phyloP scores from a whole-genome alignment of 2,888 invertebrate species.

The Stomorhina lunata region DNA sequence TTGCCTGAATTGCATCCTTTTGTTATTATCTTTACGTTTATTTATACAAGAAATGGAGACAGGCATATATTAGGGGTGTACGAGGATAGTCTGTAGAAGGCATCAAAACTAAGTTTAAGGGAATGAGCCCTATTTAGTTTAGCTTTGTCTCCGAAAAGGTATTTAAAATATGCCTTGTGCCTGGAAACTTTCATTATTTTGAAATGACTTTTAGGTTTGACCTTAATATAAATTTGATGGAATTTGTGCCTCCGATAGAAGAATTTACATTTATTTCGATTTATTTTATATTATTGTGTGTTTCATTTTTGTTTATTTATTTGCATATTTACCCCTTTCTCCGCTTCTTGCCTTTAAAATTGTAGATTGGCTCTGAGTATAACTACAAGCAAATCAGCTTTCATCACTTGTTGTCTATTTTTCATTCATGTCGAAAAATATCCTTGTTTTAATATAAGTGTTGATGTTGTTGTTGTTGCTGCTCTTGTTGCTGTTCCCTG shows the following conservation, averaged over 20 bases:
- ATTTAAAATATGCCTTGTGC: not conserved
- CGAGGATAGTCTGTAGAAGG: no score
- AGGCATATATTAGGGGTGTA: no score
- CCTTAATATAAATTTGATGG: not conserved
- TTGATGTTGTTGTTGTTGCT: slow-evolving; percentile 5
- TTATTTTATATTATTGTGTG: slow-evolving; percentile 36
- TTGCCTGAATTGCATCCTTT: slow-evolving; percentile 18
- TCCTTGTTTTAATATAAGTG: slow-evolving; percentile 29
- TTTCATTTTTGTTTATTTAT: slow-evolving; percentile 27
- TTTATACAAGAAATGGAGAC: no score
- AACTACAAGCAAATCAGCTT: slow-evolving; percentile 53
- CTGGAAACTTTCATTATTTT: not conserved
- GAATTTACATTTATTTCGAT: slow-evolving; percentile 49
- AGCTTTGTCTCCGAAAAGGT: no score
- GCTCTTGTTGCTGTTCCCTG: slow-evolving; percentile 12
- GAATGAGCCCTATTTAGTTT: no score
- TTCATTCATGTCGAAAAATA: not conserved
- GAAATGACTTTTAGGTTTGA: not conserved
- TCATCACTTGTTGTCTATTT: slow-evolving; percentile 43
- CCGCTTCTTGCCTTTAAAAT: not conserved
- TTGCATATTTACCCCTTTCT: not conserved
- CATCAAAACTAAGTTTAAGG: no score
- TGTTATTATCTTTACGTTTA: slow-evolving; percentile 33
- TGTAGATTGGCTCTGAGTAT: slow-evolving; percentile 3
- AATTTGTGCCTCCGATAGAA: not conserved